phyloP scores from a whole-genome alignment of 2,797 vertebrate genomes.

The Pseudochirops corinnae region DNA sequence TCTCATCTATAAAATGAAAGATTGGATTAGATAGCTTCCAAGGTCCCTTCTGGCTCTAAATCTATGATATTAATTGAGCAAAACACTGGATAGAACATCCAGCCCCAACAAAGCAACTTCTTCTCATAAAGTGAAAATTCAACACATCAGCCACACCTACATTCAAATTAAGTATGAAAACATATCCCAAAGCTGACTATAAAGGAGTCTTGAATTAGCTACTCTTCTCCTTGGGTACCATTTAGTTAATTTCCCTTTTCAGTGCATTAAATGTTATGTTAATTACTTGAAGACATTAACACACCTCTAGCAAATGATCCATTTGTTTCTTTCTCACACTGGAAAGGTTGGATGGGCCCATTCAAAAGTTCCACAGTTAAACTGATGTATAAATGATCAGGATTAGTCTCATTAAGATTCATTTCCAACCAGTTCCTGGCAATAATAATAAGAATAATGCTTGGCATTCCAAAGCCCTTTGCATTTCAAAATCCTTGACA shows the following conservation, averaged over 20 bases:
- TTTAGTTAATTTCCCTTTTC: not conserved
- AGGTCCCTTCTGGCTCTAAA: not conserved
- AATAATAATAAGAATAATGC: slow-evolving; percentile 43
- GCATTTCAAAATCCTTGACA: slow-evolving; percentile 21
- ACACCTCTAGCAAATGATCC: not conserved
- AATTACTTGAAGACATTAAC: not conserved
- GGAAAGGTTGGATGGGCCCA: not conserved
- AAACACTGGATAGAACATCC: not conserved
- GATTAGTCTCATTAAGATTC: slow-evolving; percentile 23
- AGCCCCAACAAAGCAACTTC: not conserved
- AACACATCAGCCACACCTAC: not conserved
- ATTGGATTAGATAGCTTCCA: not conserved
- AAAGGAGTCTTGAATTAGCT: not conserved
- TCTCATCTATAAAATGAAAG: not conserved
- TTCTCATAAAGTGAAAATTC: not conserved
- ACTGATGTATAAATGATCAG: slow-evolving; percentile 20
- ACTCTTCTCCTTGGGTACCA: not conserved
- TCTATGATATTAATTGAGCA: not conserved
- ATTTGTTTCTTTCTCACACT: not conserved
- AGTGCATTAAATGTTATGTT: not conserved
- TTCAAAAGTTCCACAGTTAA: slow-evolving; percentile 25
- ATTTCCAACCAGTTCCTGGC: not conserved
- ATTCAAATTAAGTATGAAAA: slow-evolving; percentile 9
- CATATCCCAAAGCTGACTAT: not conserved
- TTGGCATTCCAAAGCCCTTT: not conserved